phyloP scores from a whole-genome alignment of 2,888 invertebrate genomes.

The Macaria liturata region DNA sequence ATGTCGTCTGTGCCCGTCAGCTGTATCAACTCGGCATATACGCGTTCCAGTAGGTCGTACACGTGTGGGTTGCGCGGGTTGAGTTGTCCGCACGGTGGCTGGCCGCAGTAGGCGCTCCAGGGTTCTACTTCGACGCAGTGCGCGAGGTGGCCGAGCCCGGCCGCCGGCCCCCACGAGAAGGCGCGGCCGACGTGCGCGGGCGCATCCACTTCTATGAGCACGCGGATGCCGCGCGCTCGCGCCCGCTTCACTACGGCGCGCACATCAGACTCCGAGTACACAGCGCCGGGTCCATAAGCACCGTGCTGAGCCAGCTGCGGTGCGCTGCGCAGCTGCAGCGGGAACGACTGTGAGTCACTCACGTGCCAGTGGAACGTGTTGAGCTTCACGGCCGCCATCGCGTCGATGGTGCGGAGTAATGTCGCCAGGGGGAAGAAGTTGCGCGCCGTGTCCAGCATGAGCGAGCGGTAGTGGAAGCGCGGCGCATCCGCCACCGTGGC shows the following conservation, averaged over 20 bases:
- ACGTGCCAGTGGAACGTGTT: slow-evolving; percentile 98
- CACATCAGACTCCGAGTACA: slow-evolving; percentile 88
- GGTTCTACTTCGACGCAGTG: slow-evolving; percentile 92
- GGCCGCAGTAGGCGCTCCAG: slow-evolving; percentile 91
- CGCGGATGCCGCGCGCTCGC: slow-evolving; percentile 91
- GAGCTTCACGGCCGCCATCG: slow-evolving; percentile 94
- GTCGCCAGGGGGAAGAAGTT: slow-evolving; percentile 92
- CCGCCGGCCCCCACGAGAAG: slow-evolving; percentile 91
- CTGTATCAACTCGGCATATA: slow-evolving; percentile 89
- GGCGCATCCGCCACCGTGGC: slow-evolving; percentile 91
- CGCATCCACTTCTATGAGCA: slow-evolving; percentile 94
- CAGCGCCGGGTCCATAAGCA: slow-evolving; percentile 91
- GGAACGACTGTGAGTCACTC: slow-evolving; percentile 96
- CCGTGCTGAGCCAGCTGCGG: slow-evolving; percentile 93
- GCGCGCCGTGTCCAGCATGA: slow-evolving; percentile 95
- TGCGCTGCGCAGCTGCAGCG: slow-evolving; percentile 89
- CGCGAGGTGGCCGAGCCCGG: slow-evolving; percentile 90
- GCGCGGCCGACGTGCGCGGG: slow-evolving; percentile 95
- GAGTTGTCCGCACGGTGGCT: slow-evolving; percentile 93
- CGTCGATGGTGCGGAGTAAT: slow-evolving; percentile 90
- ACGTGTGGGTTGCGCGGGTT: slow-evolving; percentile 92
- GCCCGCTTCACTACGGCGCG: slow-evolving; percentile 90
- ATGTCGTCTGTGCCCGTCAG: slow-evolving; percentile 90
- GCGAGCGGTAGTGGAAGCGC: slow-evolving; percentile 89
- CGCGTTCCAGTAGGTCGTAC: slow-evolving; percentile 87